Percentiles rank a stretch among this genome's conserved stretches.
These are phyloP conservation scores for Ceratina australensis DNA, from an alignment of 1,140 invertebrate species.

Conservation along the genomic window DNA sequence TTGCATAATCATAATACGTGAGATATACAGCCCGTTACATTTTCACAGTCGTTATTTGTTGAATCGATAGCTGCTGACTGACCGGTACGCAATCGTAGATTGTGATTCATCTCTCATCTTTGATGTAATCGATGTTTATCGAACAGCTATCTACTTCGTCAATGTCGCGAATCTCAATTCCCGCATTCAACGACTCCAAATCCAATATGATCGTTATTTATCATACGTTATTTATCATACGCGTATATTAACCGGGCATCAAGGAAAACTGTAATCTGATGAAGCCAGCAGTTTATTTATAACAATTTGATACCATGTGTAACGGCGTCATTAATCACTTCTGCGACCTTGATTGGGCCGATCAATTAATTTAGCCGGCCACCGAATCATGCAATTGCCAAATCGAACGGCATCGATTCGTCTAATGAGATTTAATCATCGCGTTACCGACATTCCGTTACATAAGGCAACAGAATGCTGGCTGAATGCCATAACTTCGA, in stretches of 20 bases:
- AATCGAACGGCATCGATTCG: constrained; percentile 30
- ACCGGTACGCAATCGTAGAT: background rate
- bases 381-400: constrained; percentile 24
- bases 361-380: constrained; percentile 34
- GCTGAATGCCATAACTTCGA: constrained; percentile 11
- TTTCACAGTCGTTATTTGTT: background rate
- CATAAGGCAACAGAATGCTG: constrained; percentile 26
- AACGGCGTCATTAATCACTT: background rate
- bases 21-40: too few species aligned
- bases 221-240: too few species aligned
- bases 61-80: background rate
- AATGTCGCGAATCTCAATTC: background rate
- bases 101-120: background rate
- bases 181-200: too few species aligned
- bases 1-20: too few species aligned
- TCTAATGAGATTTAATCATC: constrained; percentile 38
- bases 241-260: background rate
- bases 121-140: constrained; percentile 11
- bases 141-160: background rate
- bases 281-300: background rate
- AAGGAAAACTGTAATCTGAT: background rate
- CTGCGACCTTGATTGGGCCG: constrained; percentile 8
- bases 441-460: constrained; percentile 7
- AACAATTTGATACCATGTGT: background rate
- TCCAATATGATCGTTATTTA: background rate